Percentiles rank a stretch among this genome's conserved stretches.
These are phyloP conservation scores for Spisula solida DNA, from an alignment of 2,888 invertebrate genomes.

Conservation along the genomic window DNA sequence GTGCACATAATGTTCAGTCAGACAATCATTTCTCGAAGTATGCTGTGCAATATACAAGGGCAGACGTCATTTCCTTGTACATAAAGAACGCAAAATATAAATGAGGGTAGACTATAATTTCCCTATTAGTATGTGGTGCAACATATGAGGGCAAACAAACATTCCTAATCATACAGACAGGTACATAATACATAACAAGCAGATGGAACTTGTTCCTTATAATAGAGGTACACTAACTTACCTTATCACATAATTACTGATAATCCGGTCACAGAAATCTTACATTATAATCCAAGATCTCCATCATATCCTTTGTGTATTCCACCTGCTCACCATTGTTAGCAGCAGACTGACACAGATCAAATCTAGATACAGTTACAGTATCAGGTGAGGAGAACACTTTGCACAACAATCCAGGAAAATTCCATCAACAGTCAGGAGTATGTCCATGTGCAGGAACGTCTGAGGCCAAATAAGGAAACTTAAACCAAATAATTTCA, in stretches of 20 bases:
- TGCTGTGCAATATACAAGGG: too few species aligned
- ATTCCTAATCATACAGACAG: too few species aligned
- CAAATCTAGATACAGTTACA: background rate
- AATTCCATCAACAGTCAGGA: background rate
- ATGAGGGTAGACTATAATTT: too few species aligned
- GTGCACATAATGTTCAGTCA: too few species aligned
- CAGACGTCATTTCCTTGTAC: too few species aligned
- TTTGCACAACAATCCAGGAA: background rate
- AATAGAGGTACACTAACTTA: background rate
- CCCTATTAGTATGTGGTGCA: too few species aligned
- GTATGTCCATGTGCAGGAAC: background rate
- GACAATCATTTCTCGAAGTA: too few species aligned
- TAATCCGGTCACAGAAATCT: background rate
- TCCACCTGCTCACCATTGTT: conserved; percentile 9
- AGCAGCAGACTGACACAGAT: background rate
- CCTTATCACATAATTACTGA: conserved; percentile 22
- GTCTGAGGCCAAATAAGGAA: background rate
- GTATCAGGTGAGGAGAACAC: background rate
- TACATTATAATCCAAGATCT: background rate
- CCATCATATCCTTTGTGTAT: background rate
- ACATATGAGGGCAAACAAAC: too few species aligned
- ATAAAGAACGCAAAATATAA: too few species aligned
- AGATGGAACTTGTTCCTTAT: too few species aligned
- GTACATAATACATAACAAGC: too few species aligned
- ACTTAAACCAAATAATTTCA: background rate